A percentile compares a stretch with the other conserved stretches of the same genome.
Conservation (phyloP, 2,797 vertebrate genomes). For the Dallia pectoralis region DNA sequence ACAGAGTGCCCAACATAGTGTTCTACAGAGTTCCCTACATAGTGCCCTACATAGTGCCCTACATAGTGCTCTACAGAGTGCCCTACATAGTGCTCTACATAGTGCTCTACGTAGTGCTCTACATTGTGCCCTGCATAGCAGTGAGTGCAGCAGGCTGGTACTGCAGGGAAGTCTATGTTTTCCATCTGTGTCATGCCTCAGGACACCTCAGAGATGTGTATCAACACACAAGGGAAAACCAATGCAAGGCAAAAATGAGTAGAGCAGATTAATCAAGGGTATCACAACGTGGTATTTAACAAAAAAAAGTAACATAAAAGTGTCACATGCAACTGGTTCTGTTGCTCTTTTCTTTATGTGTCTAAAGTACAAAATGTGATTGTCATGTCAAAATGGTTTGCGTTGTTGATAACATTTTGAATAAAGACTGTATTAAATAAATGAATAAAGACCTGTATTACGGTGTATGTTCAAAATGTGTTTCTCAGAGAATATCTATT, state of each 20-base stretch:
- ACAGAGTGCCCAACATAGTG: no score
- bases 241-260: conserved; percentile 43
- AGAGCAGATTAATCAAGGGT: conserved; percentile 64
- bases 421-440: background rate
- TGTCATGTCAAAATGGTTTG: background rate
- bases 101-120: no score
- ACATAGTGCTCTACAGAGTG: conserved; percentile 29
- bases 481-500: no score
- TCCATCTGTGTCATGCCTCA: conserved; percentile 78
- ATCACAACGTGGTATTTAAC: background rate
- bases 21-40: no score
- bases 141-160: conserved; percentile 66
- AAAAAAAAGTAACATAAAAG: conserved; percentile 28
- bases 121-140: conserved; percentile 76
- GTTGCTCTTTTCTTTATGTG: background rate
- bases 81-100: conserved; percentile 76
- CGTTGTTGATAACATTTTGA: background rate
- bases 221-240: conserved; percentile 47
- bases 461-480: no score
- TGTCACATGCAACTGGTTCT: conserved; percentile 32
- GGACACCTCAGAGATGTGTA: conserved; percentile 51
- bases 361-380: background rate
- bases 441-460: no score
- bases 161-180: conserved; percentile 67
- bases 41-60: no score